Base-by-base conservation (phyloP, 1,140 invertebrate species). In the Sitodiplosis mosellana region DNA sequence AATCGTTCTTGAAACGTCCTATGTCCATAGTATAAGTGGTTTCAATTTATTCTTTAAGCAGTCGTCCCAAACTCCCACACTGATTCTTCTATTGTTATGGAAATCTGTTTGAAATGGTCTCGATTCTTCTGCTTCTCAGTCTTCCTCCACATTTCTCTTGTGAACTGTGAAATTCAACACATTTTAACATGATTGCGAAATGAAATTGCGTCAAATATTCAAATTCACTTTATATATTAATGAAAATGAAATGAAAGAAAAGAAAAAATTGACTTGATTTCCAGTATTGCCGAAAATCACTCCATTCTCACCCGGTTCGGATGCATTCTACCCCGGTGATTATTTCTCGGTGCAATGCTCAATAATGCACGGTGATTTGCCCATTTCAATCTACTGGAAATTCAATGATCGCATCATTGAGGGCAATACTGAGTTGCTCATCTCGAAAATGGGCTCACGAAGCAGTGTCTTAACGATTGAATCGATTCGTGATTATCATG, bases 281-380 rank as follows among this genome's bases (percentile, higher is more conserved):
- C 56, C 44, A 80, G 77, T 79, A 53, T 66, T 70, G 22, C 78
- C 77, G 38, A 72, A 75, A 66, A 74, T 80, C 54, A 60, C 69
- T 50, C 77, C 77, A 17, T 78, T 81, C 55, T 69, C 72, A 52
- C 75, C 66, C 49, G 74, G 73, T 36, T 66, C 69, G 40, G 72
- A 75, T 49, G 69, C 73, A 11, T 60, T 71, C 2, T 73, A 74
- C 57, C 75, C 78, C 47, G 80, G 78, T 18, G 77, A 82, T 56
- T 72, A 75, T 52, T 65, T 69, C n/a, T 71, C 74, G 27, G 67
- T 80, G 6, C 73, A 74, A 50, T 87, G 83, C 63, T 74, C 75
- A 20, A 73, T 81, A 43, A 66, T 72, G 47, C 86, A 87, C 60
- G 85, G 85, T 33, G 84, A 89, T 62, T 70, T 76, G 52, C 84